A percentile compares a stretch with the other conserved stretches of the same genome.
These are phyloP conservation scores for Branchellion lobata DNA, from an alignment of 2,888 invertebrate genomes.

Conservation along the genomic window DNA sequence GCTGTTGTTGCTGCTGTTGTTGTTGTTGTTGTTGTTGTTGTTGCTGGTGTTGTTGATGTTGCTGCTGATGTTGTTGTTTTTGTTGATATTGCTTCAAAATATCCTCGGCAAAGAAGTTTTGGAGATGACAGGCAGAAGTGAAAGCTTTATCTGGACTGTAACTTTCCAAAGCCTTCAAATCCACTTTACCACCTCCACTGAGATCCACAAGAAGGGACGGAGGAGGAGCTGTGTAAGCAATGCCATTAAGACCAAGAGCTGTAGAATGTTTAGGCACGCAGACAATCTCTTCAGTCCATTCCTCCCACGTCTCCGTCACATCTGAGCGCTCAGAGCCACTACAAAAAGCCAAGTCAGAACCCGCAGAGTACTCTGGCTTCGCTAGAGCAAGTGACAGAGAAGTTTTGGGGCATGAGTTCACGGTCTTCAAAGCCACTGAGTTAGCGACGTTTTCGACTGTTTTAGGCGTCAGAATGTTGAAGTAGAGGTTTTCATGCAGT, in stretches of 20 bases:
- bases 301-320: slow-evolving; percentile 28
- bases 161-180: neutral
- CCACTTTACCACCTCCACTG: neutral
- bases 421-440: neutral
- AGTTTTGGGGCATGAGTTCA: neutral
- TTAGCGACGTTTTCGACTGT: too few species aligned
- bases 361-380: neutral
- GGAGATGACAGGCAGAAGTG: too few species aligned
- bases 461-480: too few species aligned
- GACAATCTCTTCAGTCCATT: slow-evolving; percentile 36
- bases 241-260: neutral
- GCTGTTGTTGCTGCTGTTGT: neutral
- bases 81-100: neutral
- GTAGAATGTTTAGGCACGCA: neutral
- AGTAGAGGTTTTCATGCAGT: neutral
- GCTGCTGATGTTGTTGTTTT: neutral
- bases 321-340: slow-evolving; percentile 16
- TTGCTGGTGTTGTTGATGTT: too few species aligned
- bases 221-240: neutral
- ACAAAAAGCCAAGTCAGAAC: slow-evolving; percentile 27
- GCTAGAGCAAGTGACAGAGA: neutral
- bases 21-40: neutral
- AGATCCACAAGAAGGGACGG: neutral
- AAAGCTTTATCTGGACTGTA: too few species aligned
- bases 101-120: too few species aligned